Base-by-base conservation (phyloP, 2,888 invertebrate genomes). In the Cheilosia pagana region DNA sequence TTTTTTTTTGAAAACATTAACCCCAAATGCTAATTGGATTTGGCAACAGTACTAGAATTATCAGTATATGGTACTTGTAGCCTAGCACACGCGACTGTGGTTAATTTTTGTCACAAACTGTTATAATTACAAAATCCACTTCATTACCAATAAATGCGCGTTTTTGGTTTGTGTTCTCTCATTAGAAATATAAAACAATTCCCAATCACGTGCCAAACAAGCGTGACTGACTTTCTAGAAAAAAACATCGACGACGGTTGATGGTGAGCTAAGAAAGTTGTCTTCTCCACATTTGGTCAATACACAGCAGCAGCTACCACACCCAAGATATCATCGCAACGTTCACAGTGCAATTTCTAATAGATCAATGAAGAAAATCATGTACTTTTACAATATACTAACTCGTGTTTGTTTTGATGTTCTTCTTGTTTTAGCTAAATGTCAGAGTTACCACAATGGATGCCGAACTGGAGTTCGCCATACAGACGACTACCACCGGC, bases 361-460 rank as follows among this genome's bases (percentile, higher is more conserved):
- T 12, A 2, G n/a, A 12, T 3, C 12, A 35, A 35, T 35, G 10
- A 35, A 35, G 3, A 35, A 12, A 35, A 12, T 12, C 12, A 12
- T 35, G 3, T 3, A 35, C 35, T 35, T 35, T 3, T 35, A 12
- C 1, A 35, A 1, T 12, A 12, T 35, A 35, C 35, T 35, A 35
- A 35, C 3, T 35, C 12, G 35, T 12, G 3, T 4, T 12, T 35
- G 12, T 12, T 35, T 12, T 35, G 10, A 12, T 35, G 0, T 43
- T 43, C 0, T 43, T 7, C 2, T 88, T 88, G 74, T 87, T 92
- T 93, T 93, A 98, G 97, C 97, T 99, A 95, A 99, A 99, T 95
- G 99, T 99, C 92, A 97, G 99, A 93, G 99, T 99, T 94, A 99
- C 98, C 93, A 99, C 99, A 92, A 99, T 99, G 99, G 99, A 99